Evolutionary conservation across 2,797 vertebrate genomes (phyloP).

Genomic region (Phalloptychus januarius): DNA sequence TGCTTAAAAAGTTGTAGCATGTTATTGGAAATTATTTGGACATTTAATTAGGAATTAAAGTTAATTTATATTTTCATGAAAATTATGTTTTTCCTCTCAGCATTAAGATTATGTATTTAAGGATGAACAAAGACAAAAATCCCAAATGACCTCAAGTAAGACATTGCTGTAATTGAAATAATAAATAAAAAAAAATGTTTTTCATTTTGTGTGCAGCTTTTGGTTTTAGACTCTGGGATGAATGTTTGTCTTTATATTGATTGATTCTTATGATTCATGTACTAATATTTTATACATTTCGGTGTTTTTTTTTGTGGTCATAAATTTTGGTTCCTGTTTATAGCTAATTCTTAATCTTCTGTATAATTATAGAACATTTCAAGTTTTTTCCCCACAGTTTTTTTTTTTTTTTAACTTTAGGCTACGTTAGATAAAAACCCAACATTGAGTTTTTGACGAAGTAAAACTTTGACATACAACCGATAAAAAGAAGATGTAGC

Average conservation of each 20-base stretch:
- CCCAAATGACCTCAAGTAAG: conserved; percentile 79
- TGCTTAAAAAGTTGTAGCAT: conserved; percentile 87
- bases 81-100: conserved; percentile 86
- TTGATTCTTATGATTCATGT: background rate
- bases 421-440: background rate
- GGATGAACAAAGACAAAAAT: conserved; percentile 78
- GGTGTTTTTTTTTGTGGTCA: background rate
- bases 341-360: background rate
- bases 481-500: background rate
- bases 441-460: background rate
- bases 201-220: conserved; percentile 66
- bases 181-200: conserved; percentile 70
- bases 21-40: conserved; percentile 79
- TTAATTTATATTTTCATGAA: conserved; percentile 91
- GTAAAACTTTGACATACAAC: background rate
- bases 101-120: conserved; percentile 80
- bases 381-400: background rate
- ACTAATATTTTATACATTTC: background rate
- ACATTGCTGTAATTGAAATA: conserved; percentile 81
- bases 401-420: background rate
- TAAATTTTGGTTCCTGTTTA: background rate
- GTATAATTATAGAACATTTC: background rate
- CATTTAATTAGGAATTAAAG: conserved; percentile 85
- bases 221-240: background rate
- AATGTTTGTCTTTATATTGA: background rate